Conservation (phyloP, 30 jellyfish, hydroid and myxozoan species). For the Hydractinia symbiolongicarpus region DNA sequence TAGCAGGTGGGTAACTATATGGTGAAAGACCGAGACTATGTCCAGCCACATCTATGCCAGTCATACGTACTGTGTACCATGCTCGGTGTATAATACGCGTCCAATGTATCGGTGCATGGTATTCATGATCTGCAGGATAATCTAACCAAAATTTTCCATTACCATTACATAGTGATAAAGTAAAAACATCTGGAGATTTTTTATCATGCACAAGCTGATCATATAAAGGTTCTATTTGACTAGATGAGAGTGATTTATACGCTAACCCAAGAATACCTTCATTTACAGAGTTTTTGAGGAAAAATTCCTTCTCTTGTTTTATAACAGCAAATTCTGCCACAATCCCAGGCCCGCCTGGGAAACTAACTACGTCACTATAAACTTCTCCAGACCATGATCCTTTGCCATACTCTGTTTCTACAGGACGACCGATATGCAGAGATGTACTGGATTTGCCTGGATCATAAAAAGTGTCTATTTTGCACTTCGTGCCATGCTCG, state of each 20-base stretch:
- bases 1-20: conserved; percentile 97
- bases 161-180: conserved; percentile 91
- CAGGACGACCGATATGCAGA: conserved; percentile 69
- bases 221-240: conserved; percentile 82
- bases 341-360: conserved; percentile 92
- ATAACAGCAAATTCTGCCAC: conserved; percentile 95
- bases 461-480: conserved; percentile 66
- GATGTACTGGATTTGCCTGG: conserved; percentile 83
- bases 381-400: conserved; percentile 99
- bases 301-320: conserved; percentile 84
- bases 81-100: conserved; percentile 91
- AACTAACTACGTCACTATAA: conserved; percentile 78
- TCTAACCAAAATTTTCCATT: conserved; percentile 89
- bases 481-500: conserved; percentile 71
- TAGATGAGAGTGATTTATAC: conserved; percentile 79
- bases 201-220: conserved; percentile 90
- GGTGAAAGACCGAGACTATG: conserved; percentile 93
- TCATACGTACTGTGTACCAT: conserved; percentile 96
- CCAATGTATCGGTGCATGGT: conserved; percentile 82
- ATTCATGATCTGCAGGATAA: conserved; percentile 69
- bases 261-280: conserved; percentile 96
- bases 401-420: conserved; percentile 74
- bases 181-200: conserved; percentile 69
- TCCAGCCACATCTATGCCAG: conserved; percentile 98
- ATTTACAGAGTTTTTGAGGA: conserved; percentile 79